Base-by-base conservation (phyloP, 2,113 vertebrate genomes). In the Ellobius talpinus region DNA sequence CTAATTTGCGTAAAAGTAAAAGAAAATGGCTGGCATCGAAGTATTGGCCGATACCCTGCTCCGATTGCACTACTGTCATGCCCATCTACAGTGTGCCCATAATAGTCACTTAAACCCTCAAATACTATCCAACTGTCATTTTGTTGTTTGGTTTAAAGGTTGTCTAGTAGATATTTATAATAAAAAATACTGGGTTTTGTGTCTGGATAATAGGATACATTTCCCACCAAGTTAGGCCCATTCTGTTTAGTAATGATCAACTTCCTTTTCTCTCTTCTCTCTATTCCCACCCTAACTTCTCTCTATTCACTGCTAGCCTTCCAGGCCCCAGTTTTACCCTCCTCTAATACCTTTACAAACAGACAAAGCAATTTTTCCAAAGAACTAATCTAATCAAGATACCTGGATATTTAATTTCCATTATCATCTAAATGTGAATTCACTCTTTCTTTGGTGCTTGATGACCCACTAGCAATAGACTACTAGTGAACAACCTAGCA, bases 1-100 rank as follows among this genome's bases (percentile, higher is more conserved):
- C 63, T 97, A 96, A 97, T 96, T 98, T 95, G 82, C 74, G 63
- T 92, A 93, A 97, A 96, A 95, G 55, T 68, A 92, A 61, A 96
- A 91, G 89, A 91, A 93, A 96, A 94, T 93, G 91, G 91, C 91
- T 87, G 79, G 29, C 42, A 42, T 50, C 55, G 50, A 82, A 50
- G 12, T 90, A 61, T 39, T 94, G 72, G 3, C 50, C 92, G 76
- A 33, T 3, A 65, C 7, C 39, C 36, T 81, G 91, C 88, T 63
- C 63, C 72, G 61, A 47, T 42, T 17, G 12, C 26, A 55, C 70
- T 89, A 70, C 70, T 89, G 74, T 24, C 42, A 31, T 45, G 36
- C 6, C 36, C 94, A 93, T 55, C 88, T 70, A 91, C 63, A 79
- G 16, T 52, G 82, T 76, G 31, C 31, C 72, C 36, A 19, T 76